These are phyloP conservation scores for Charadrius vociferus DNA, from an alignment of 2,113 vertebrate genomes.

Conservation along the genomic window DNA sequence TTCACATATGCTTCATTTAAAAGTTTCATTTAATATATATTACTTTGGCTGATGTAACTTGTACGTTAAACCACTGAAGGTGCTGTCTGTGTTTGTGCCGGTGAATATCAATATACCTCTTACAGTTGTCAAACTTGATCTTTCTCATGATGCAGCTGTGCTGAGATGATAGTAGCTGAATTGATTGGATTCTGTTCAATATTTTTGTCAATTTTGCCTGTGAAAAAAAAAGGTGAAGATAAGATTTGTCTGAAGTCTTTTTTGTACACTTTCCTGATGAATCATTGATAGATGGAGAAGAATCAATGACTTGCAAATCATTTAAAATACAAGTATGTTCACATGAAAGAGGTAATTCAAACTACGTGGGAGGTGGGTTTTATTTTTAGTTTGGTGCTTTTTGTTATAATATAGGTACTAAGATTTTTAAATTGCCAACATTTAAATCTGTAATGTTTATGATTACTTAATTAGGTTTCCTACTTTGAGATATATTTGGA, in stretches of 20 bases:
- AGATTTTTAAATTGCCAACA: background rate
- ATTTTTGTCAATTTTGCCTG: background rate
- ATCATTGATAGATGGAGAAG: background rate
- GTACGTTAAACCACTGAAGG: background rate
- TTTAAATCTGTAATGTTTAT: background rate
- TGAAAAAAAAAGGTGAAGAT: background rate
- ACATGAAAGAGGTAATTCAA: background rate
- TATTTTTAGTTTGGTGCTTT: background rate
- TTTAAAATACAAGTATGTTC: background rate
- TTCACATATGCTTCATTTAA: background rate
- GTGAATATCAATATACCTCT: background rate
- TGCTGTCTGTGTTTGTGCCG: background rate
- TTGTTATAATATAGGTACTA: background rate
- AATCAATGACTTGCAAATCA: background rate
- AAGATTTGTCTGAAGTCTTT: background rate
- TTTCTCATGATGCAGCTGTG: background rate
- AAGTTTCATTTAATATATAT: background rate
- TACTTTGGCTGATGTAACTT: background rate
- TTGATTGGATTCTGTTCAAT: background rate
- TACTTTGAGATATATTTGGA: conserved; percentile 99
- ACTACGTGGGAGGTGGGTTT: background rate
- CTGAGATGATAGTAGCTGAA: background rate
- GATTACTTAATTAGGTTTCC: conserved; percentile 83
- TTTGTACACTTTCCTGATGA: background rate
- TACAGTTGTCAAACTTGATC: too few species aligned